These are phyloP conservation scores for Opisthocomus hoazin DNA, from an alignment of 2,113 vertebrate genomes.

Conservation along the genomic window DNA sequence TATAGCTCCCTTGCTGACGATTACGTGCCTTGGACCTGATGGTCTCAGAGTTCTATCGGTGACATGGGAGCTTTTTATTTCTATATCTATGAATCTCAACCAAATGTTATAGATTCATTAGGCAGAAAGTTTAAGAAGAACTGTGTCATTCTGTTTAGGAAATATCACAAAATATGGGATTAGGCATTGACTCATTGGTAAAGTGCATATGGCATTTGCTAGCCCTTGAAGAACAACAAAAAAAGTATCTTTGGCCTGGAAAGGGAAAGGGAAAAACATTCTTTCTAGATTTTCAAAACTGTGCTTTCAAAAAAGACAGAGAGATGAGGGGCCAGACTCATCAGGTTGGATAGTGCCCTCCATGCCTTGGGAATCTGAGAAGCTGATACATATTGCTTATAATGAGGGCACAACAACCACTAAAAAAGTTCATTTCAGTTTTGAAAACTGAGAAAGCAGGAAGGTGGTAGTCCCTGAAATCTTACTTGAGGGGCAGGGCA, in stretches of 20 bases:
- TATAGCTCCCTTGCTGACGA: not conserved
- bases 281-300: not conserved
- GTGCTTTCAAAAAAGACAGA: not conserved
- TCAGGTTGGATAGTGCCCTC: not conserved
- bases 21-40: not conserved
- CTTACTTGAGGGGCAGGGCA: not conserved
- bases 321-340: not conserved
- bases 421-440: not conserved
- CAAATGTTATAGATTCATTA: conserved; percentile 2
- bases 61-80: not conserved
- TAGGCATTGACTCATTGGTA: not conserved
- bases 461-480: not conserved
- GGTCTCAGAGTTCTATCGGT: not conserved
- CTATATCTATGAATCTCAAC: not conserved
- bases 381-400: not conserved
- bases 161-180: not conserved
- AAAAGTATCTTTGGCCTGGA: not conserved
- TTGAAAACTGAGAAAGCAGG: not conserved
- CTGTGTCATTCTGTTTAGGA: not conserved
- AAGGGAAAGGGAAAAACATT: not conserved
- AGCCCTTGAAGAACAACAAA: not conserved
- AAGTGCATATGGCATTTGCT: not conserved
- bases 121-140: not conserved
- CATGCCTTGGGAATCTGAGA: not conserved
- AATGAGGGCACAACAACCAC: not conserved